Evolutionary conservation across 2,113 vertebrate genomes (phyloP), one percentile per base, ranked within the genome.

Genomic region (Anseranas semipalmata): DNA sequence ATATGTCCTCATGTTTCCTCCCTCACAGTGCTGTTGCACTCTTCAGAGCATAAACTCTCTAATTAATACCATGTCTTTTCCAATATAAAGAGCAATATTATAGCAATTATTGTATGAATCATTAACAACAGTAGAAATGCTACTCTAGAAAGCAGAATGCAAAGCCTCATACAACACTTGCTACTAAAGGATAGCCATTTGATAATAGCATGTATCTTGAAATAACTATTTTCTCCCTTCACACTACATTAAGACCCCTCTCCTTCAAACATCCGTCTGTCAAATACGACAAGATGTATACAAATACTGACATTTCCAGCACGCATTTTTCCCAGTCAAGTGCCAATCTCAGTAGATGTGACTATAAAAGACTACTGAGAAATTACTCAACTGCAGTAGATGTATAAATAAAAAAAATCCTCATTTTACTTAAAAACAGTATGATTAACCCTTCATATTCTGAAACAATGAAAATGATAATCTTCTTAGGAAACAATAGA

Each of bases 221-320:
- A 55, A 19, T 21, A 27, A 17, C n/a, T 12, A 20, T 73, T 85
- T 90, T 25, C 55, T 41, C n/a, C 0, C 0, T 20, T 33, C 0
- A 0, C 15, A 9, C 8, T 12, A 10, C 9, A 4, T 12, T 1
- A 37, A 65, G 52, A 81, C 77, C 12, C 25, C 52, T 19, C 39
- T 70, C n/a, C 73, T 53, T 66, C 33, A 43, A 52, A 2, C 9
- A 24, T 21, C 33, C 62, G 11, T 7, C 37, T 10, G 6, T 10
- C 62, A 46, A 76, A 84, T 7, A 24, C 15, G 13, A 67, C 41
- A 33, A 14, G 5, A 55, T 4, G n/a, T 19, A 7, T 15, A 58
- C 41, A n/a, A 67, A 90, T 76, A 11, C 15, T 56, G 28, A 12
- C 1, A 2, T 56, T 82, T 82, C 70, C 72, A 46, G 45, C 28